Evolutionary conservation across 1,140 invertebrate genomes (phyloP).

Genomic region (Nebria ingens): DNA sequence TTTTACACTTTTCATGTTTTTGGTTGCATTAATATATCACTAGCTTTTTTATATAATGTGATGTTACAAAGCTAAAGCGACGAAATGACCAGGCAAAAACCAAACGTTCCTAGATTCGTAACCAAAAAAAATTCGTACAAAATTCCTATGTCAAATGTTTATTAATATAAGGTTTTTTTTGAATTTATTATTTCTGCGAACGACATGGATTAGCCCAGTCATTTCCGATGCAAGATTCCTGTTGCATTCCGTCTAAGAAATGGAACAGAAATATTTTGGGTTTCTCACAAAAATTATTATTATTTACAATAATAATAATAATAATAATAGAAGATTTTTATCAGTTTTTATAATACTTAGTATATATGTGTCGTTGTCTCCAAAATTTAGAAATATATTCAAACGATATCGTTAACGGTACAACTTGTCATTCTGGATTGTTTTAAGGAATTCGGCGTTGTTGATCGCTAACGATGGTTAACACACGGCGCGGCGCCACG

Average conservation of each 20-base stretch:
- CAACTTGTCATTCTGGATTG: conserved; percentile 11
- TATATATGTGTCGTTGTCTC: conserved; percentile 34
- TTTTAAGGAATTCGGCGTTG: conserved; percentile 18
- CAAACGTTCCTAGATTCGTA: not conserved
- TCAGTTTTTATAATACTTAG: conserved; percentile 1
- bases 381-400: conserved; percentile 24
- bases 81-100: not conserved
- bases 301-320: not conserved
- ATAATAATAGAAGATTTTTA: not conserved
- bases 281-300: not conserved
- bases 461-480: conserved; percentile 10
- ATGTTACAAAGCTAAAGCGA: conserved; percentile 6
- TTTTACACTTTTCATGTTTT: conserved; percentile 14
- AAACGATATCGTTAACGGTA: conserved; percentile 19
- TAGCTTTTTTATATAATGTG: conserved; percentile 23
- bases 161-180: not conserved
- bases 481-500: not conserved
- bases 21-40: conserved; percentile 28
- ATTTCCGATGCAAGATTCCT: not conserved
- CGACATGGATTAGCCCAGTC: not conserved
- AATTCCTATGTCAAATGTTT: not conserved
- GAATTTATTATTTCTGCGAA: not conserved
- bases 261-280: not conserved
- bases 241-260: not conserved
- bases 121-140: not conserved